Conservation (phyloP, 1,140 invertebrate genomes). For the Andricus grossulariae region DNA sequence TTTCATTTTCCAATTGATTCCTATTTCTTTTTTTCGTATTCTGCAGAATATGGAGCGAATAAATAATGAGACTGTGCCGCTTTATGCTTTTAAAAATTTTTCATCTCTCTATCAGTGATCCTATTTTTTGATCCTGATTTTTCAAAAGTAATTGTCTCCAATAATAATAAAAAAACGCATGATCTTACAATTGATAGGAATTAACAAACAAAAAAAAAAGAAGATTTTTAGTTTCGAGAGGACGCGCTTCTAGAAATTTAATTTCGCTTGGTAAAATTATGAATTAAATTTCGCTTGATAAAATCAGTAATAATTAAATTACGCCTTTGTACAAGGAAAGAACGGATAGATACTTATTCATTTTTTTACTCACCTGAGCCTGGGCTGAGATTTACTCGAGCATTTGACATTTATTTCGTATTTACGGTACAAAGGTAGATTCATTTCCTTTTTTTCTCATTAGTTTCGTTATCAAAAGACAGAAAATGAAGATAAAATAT, state of each 20-base stretch:
- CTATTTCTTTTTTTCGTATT: not conserved
- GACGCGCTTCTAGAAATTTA: not conserved
- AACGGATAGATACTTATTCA: constrained; percentile 68
- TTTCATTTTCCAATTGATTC: not conserved
- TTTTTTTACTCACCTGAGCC: constrained; percentile 71
- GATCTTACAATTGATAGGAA: not conserved
- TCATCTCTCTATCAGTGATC: constrained; percentile 8
- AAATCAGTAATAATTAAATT: too few species aligned
- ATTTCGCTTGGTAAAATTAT: constrained; percentile 31
- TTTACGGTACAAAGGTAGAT: constrained; percentile 24
- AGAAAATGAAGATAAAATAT: too few species aligned
- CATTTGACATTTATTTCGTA: constrained; percentile 59
- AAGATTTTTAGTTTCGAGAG: constrained; percentile 35
- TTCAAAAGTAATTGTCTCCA: not conserved
- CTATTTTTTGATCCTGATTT: not conserved
- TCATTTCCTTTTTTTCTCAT: constrained; percentile 45
- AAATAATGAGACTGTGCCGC: constrained; percentile 11
- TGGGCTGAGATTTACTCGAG: constrained; percentile 69
- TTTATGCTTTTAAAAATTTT: not conserved
- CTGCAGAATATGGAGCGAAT: constrained; percentile 3
- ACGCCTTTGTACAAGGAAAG: constrained; percentile 54
- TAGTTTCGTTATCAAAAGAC: constrained; percentile 15
- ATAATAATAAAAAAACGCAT: constrained; percentile 17
- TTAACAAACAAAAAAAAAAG: not conserved
- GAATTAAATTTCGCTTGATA: constrained; percentile 32